These are phyloP conservation scores for Enteromius afrohamiltoni DNA, from an alignment of 2,797 vertebrate genomes.

Conservation along the genomic window DNA sequence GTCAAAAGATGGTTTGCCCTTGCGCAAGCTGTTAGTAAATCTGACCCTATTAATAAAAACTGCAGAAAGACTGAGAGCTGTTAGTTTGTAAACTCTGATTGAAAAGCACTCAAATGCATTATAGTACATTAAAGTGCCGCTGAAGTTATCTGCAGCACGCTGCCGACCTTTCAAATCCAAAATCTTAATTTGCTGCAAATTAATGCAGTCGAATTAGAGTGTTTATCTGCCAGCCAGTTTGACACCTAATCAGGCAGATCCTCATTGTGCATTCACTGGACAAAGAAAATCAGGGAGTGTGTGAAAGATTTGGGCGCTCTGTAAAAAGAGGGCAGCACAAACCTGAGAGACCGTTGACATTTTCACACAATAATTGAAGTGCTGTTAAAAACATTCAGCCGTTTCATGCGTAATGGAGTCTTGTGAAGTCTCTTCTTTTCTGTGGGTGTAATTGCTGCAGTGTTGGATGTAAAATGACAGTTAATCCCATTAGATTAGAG, in stretches of 20 bases:
- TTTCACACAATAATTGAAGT: constrained; percentile 36
- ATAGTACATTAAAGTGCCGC: not conserved
- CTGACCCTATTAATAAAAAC: not conserved
- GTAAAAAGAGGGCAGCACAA: constrained; percentile 9
- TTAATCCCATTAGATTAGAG: constrained; percentile 58
- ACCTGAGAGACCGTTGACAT: constrained; percentile 36
- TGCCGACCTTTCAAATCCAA: constrained; percentile 2
- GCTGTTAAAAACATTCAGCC: constrained; percentile 37
- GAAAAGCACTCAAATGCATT: not conserved
- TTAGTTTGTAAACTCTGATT: constrained; percentile 14
- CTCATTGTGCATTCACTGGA: constrained; percentile 21
- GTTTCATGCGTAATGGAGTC: constrained; percentile 19
- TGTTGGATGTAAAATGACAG: constrained; percentile 47
- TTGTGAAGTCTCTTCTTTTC: constrained; percentile 15
- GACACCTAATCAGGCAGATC: constrained; percentile 24
- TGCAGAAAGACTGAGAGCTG: not conserved
- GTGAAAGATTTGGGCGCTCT: not conserved
- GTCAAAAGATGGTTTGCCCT: not conserved
- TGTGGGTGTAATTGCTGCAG: constrained; percentile 44
- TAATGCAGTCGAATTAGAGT: constrained; percentile 3
- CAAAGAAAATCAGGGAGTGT: constrained; percentile 13
- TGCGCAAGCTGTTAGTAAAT: not conserved
- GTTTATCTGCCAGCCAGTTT: constrained; percentile 25
- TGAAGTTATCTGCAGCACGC: not conserved
- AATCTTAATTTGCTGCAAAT: constrained; percentile 36